These are phyloP conservation scores for Sebastes iracundus DNA, from an alignment of 2,797 vertebrate species.

Conservation along the genomic window DNA sequence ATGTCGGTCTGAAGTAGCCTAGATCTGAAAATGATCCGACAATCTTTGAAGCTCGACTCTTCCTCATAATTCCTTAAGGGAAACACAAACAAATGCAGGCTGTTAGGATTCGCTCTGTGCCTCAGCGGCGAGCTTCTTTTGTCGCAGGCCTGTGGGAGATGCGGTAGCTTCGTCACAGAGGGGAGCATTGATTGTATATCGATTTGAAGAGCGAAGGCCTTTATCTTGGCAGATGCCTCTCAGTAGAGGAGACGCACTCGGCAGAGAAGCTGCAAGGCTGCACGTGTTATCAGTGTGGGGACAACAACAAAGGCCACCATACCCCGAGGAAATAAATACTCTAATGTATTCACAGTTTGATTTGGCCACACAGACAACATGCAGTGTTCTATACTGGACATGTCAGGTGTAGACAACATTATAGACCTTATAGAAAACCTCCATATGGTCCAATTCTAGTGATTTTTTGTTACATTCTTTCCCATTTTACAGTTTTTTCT, in stretches of 20 bases:
- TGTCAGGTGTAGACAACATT: neutral
- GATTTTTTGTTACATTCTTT: neutral
- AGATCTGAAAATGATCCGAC: neutral
- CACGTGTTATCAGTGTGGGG: neutral
- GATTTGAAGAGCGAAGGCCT: constrained; percentile 27
- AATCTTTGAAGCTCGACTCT: neutral
- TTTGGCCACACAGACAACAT: neutral
- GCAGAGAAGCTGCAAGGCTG: neutral
- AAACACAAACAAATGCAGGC: constrained; percentile 11
- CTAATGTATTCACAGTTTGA: neutral
- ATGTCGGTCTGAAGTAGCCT: neutral
- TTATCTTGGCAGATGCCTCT: constrained; percentile 13
- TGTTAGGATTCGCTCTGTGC: neutral
- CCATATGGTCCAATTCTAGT: neutral
- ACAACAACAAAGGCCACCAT: neutral
- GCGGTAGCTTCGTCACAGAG: constrained; percentile 11
- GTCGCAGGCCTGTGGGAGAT: constrained; percentile 14
- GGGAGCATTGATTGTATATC: constrained; percentile 41
- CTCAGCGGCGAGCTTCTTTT: neutral
- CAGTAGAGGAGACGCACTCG: neutral
- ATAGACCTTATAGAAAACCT: neutral
- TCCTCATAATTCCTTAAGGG: neutral
- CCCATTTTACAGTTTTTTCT: too few relatives aligned
- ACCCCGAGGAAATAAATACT: neutral
- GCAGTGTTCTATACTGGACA: neutral